Evolutionary conservation across 1,140 invertebrate species (phyloP).

Genomic region (Drosophila dunni): DNA sequence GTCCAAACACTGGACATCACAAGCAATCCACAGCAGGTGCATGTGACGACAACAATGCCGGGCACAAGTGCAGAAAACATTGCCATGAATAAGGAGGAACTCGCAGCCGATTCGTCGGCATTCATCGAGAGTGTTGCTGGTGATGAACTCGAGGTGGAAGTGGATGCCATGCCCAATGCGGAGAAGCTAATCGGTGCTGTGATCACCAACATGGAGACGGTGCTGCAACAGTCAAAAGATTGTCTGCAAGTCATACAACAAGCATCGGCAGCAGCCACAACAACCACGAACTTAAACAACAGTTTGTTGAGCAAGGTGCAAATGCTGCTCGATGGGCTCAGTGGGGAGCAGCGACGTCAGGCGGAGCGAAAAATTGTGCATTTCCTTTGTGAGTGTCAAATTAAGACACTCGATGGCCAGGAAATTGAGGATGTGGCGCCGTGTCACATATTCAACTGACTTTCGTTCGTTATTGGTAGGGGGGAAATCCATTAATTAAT

Average conservation of each 20-base stretch:
- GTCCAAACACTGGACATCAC: slow-evolving; percentile 4
- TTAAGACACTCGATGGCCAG: slow-evolving; percentile 70
- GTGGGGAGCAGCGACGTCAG: slow-evolving; percentile 34
- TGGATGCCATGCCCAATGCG: slow-evolving; percentile 32
- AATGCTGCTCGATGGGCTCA: slow-evolving; percentile 68
- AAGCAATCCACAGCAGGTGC: slow-evolving; percentile 29
- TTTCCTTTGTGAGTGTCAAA: slow-evolving; percentile 79
- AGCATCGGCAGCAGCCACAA: slow-evolving; percentile 35
- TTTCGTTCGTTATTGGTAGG: neutral
- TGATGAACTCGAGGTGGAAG: neutral
- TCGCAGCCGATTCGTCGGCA: slow-evolving; percentile 8
- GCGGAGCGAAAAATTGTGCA: slow-evolving; percentile 77
- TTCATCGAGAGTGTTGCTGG: slow-evolving; percentile 1
- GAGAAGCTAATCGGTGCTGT: slow-evolving; percentile 59
- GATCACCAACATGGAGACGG: slow-evolving; percentile 73
- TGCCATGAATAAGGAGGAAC: neutral
- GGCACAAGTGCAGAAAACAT: neutral
- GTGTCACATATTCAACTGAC: slow-evolving; percentile 50
- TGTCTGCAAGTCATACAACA: slow-evolving; percentile 59
- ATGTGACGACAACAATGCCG: slow-evolving; percentile 54
- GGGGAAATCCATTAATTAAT: neutral
- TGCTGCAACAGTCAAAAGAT: slow-evolving; percentile 71
- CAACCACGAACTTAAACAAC: slow-evolving; percentile 2
- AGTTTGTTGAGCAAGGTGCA: slow-evolving; percentile 65
- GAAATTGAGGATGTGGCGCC: slow-evolving; percentile 71